Evolutionary conservation across 2,113 vertebrate species (phyloP).

Genomic region (Ploceus nigricollis): DNA sequence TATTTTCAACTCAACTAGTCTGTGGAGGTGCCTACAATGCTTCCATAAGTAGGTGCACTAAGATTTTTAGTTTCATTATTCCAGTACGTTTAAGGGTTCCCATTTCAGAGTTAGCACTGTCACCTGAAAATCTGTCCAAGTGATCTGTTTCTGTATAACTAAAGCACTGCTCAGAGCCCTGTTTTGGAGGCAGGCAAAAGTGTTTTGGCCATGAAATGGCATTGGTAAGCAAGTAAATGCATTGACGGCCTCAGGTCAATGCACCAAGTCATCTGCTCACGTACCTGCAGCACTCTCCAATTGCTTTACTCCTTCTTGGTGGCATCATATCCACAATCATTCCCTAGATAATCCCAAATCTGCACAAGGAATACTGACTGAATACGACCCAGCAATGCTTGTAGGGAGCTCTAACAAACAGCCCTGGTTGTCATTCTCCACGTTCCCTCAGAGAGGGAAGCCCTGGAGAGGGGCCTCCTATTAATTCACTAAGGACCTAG

Average conservation of each 20-base stretch:
- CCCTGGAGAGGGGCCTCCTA: too few species aligned
- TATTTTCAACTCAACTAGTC: not conserved
- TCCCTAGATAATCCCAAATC: not conserved
- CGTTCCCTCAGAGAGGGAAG: not conserved
- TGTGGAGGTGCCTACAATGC: not conserved
- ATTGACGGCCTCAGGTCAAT: not conserved
- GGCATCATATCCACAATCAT: not conserved
- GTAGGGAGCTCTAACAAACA: not conserved
- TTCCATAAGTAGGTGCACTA: not conserved
- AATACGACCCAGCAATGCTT: not conserved
- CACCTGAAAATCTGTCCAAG: not conserved
- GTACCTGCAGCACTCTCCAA: not conserved
- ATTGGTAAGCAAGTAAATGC: not conserved
- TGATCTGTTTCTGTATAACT: not conserved
- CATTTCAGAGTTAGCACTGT: not conserved
- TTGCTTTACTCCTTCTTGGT: not conserved
- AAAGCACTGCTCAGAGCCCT: not conserved
- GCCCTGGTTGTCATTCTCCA: not conserved
- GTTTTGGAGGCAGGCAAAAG: not conserved
- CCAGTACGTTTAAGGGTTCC: not conserved
- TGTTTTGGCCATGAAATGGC: not conserved
- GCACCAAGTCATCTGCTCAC: not conserved
- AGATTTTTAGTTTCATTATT: not conserved
- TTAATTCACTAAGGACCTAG: not conserved
- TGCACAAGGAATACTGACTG: not conserved